A percentile compares a stretch with the other conserved stretches of the same genome.
Conservation (phyloP, 2,888 invertebrate genomes). For the Oscheius onirici region DNA sequence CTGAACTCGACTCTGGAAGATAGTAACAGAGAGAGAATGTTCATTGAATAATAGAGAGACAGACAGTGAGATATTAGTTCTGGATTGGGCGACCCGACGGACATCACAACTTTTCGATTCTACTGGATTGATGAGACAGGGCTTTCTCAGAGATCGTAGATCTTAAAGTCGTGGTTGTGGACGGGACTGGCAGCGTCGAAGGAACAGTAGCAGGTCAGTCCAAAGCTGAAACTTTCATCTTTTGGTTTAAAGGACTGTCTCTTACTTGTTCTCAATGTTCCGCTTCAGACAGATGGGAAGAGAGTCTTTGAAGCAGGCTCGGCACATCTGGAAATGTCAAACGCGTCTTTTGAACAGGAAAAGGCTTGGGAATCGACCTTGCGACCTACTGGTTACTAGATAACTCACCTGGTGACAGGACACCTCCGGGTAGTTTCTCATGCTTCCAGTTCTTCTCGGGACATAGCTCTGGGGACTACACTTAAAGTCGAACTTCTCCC, state of each 20-base stretch:
- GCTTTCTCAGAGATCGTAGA: not conserved
- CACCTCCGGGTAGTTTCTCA: conserved; percentile 17
- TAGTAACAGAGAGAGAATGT: not conserved
- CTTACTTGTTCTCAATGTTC: conserved; percentile 17
- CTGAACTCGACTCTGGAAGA: no score
- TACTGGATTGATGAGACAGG: not conserved
- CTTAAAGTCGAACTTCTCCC: conserved; percentile 7
- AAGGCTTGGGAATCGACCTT: no score
- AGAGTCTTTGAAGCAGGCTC: conserved; percentile 20
- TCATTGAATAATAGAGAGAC: not conserved
- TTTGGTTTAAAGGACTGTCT: not conserved
- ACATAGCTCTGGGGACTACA: not conserved
- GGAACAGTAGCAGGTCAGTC: conserved; percentile 17
- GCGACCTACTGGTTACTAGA: no score
- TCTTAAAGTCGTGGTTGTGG: conserved; percentile 14
- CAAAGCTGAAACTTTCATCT: conserved; percentile 1
- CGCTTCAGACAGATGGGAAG: conserved; percentile 11
- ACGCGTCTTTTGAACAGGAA: no score
- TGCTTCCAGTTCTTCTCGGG: not conserved
- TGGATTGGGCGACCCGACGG: not conserved
- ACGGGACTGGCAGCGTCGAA: not conserved
- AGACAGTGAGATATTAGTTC: not conserved
- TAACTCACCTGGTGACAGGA: conserved; percentile 21
- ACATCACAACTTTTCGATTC: not conserved
- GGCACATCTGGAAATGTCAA: conserved; percentile 21